These are phyloP conservation scores for Noctua janthina DNA, from an alignment of 2,888 invertebrate genomes.

Conservation along the genomic window DNA sequence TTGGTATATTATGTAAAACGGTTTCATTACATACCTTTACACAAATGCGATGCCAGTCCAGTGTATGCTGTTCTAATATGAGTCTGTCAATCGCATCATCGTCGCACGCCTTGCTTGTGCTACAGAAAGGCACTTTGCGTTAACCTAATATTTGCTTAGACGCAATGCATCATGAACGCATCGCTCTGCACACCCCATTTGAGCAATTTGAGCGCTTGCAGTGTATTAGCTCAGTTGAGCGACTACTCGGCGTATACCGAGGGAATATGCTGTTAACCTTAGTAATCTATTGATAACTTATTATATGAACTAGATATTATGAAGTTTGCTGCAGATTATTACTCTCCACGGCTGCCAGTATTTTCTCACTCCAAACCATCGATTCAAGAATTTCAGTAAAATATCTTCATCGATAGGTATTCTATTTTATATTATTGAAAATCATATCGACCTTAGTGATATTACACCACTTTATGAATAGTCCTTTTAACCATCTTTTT, in stretches of 20 bases:
- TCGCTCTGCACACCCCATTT: conserved; percentile 22
- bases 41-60: not conserved
- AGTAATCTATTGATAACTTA: not conserved
- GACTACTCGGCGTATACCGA: not conserved
- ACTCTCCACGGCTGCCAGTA: not conserved
- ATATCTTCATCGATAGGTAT: not conserved
- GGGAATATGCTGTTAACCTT: conserved; percentile 11
- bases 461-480: not conserved
- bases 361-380: not conserved
- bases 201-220: conserved; percentile 27
- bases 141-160: conserved; percentile 9
- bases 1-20: not conserved
- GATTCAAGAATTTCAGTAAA: not conserved
- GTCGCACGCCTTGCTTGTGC: not conserved
- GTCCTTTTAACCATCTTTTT: too few relatives aligned
- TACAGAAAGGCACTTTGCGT: conserved; percentile 15
- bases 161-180: conserved; percentile 11
- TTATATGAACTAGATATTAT: conserved; percentile 3
- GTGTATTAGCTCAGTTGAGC: conserved; percentile 15
- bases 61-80: too few relatives aligned
- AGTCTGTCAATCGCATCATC: not conserved
- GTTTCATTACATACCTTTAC: not conserved
- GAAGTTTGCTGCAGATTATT: not conserved
- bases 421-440: too few relatives aligned
- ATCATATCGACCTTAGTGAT: not conserved